Evolutionary conservation across 2,797 vertebrate genomes (phyloP), one percentile per base, ranked within the genome.

Genomic region (Catharus ustulatus): DNA sequence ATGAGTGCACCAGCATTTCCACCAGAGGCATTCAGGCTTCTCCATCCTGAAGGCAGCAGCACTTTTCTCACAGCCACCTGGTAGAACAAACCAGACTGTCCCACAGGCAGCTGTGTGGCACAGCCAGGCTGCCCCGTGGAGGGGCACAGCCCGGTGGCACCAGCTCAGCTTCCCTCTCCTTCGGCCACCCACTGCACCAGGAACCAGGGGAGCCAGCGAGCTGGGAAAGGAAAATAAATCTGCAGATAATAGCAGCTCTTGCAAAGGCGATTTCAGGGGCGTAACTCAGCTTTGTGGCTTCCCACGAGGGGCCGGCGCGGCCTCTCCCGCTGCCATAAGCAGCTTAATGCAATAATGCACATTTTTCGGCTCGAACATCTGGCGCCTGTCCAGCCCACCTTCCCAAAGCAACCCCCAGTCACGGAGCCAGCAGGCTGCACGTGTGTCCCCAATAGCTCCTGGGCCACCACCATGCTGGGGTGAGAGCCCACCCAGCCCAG

Each of bases 161-260:
- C 1, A 0, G 13, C 52, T 21, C 64, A 40, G n/a, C 61, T 49
- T 32, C 40, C 46, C 36, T 43, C 27, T 69, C 68, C 63, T 68
- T 52, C 0, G 0, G 78, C 75, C 72, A 40, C 74, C 26, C 20
- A 5, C 63, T 1, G 3, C 75, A 17, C 4, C 2, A 0, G 62
- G 55, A 84, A 24, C 7, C 2, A 43, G 21, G n/a, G 27, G 48
- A 90, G 66, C 32, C 23, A 3, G 63, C 5, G 0, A 79, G 67
- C 94, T 95, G 68, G 83, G 91, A 95, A 82, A 90, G 83, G 67
- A 93, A 95, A 88, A 73, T 52, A 94, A 88, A 88, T 84, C 91
- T 78, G 49, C 62, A 63, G 80, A 94, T 90, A 84, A 89, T 2
- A 84, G 57, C 77, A 49, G 88, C 92, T 89, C 69, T 90, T 9